A percentile compares a stretch with the other conserved stretches of the same genome.
phyloP scores from a whole-genome alignment of 2,113 vertebrate species.

The Casuarius casuarius region DNA sequence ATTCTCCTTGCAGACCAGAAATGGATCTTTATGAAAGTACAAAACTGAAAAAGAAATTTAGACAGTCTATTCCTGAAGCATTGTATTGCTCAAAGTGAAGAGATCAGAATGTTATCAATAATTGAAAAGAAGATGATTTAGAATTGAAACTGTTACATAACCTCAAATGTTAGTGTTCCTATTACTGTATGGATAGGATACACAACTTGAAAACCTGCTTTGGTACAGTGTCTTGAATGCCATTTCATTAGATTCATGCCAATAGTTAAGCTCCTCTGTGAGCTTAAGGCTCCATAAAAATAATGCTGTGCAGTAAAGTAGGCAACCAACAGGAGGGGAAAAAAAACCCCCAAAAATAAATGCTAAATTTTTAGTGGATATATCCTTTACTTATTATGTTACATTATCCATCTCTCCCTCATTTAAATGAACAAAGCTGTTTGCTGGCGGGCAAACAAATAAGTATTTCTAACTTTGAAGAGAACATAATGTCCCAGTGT shows the following conservation, averaged over 20 bases:
- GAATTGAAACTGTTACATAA: neutral
- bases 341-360: neutral
- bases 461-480: neutral
- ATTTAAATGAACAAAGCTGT: neutral
- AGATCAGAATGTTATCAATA: neutral
- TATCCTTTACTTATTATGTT: neutral
- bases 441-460: neutral
- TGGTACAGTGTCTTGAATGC: neutral
- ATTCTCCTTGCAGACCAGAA: neutral
- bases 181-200: neutral
- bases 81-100: neutral
- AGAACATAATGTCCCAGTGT: neutral
- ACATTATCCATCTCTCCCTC: neutral
- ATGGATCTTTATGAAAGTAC: neutral
- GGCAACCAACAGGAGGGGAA: neutral
- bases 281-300: neutral
- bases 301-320: neutral
- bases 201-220: neutral
- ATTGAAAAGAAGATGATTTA: neutral
- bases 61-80: neutral
- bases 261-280: neutral
- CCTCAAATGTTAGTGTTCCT: neutral
- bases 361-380: neutral
- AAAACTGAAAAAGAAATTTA: neutral
- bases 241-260: neutral